Percentiles rank a stretch among this genome's conserved stretches.
Conservation (phyloP, 2,797 vertebrate species). For the Falco novaeseelandiae region DNA sequence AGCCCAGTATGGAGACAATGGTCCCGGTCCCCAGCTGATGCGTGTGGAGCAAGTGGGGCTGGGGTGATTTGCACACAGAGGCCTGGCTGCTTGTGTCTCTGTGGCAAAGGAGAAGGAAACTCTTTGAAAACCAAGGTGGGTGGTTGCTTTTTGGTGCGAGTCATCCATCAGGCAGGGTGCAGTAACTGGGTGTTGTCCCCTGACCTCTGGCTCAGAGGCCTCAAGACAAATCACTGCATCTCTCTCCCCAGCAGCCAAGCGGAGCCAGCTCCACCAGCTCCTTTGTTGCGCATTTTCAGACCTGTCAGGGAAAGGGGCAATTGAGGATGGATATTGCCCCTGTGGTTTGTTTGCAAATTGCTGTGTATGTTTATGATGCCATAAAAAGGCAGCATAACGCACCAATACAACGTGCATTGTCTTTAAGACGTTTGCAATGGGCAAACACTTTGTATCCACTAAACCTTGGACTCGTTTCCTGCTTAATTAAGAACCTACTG, state of each 20-base stretch:
- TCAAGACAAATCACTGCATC: neutral
- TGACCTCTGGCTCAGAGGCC: neutral
- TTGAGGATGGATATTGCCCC: neutral
- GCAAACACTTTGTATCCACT: neutral
- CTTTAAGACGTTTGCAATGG: neutral
- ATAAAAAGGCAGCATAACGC: neutral
- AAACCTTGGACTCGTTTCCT: neutral
- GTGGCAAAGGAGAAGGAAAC: neutral
- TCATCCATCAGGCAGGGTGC: rapidly evolving
- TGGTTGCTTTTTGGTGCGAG: rapidly evolving
- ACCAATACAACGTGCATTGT: neutral
- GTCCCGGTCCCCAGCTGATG: neutral
- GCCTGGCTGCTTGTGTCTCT: neutral
- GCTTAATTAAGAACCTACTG: rapidly evolving
- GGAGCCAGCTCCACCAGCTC: rapidly evolving
- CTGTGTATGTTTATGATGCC: neutral
- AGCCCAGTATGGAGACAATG: neutral
- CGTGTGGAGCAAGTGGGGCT: rapidly evolving
- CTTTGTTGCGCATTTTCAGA: neutral
- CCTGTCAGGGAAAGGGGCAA: neutral
- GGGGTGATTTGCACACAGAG: neutral
- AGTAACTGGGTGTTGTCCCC: neutral
- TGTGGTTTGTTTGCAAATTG: neutral
- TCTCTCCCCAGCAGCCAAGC: neutral
- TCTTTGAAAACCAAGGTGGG: neutral